Conservation (phyloP, 2,113 vertebrate genomes). For the Bos indicus region DNA sequence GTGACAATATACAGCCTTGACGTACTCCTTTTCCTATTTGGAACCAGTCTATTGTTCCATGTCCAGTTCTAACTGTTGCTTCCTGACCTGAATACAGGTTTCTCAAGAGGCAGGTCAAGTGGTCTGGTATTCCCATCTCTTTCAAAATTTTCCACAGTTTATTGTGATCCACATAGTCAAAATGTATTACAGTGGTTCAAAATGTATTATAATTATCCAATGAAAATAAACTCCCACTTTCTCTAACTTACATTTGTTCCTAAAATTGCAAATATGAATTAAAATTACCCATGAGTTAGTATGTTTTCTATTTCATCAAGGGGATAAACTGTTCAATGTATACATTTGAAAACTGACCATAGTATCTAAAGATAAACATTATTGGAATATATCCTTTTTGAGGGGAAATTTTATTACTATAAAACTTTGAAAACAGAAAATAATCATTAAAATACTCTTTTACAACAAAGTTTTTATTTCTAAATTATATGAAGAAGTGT, state of each 20-base stretch:
- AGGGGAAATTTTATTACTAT: not conserved
- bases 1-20: too few relatives aligned
- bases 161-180: not conserved
- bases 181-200: not conserved
- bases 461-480: not conserved
- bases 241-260: not conserved
- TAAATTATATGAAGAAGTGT: not conserved
- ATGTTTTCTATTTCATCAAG: not conserved
- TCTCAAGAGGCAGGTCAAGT: too few relatives aligned
- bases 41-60: too few relatives aligned
- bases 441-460: not conserved
- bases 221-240: slow-evolving; percentile 53
- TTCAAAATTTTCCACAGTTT: not conserved
- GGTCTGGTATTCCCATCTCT: too few relatives aligned
- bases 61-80: not conserved
- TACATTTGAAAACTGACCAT: not conserved
- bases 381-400: not conserved
- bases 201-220: slow-evolving; percentile 60
- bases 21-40: too few relatives aligned
- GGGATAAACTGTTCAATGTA: not conserved
- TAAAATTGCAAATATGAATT: not conserved
- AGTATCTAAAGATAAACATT: not conserved
- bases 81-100: not conserved
- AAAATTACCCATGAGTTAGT: not conserved
- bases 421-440: not conserved